Conservation (phyloP, 2,888 invertebrate genomes). For the Anthoptus insignis region DNA sequence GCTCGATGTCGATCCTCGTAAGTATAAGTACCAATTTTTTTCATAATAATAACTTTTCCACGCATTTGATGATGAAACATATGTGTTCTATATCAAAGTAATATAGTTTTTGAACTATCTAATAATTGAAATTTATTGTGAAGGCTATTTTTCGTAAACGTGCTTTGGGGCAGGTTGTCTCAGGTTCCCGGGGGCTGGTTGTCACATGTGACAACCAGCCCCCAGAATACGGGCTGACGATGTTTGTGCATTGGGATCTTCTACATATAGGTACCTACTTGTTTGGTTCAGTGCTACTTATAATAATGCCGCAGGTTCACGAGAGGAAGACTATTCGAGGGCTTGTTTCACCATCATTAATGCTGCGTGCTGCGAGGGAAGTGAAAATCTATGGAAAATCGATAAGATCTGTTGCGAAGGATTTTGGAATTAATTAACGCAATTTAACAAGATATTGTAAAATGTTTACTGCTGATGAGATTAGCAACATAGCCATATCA, state of each 20-base stretch:
- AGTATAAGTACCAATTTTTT: constrained; percentile 8
- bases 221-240: background rate
- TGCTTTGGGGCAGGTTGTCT: constrained; percentile 34
- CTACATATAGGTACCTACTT: background rate
- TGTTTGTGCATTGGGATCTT: background rate
- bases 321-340: background rate
- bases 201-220: constrained; percentile 36
- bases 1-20: constrained; percentile 9
- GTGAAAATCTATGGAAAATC: background rate
- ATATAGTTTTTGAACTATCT: constrained; percentile 9
- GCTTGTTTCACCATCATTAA: background rate
- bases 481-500: background rate
- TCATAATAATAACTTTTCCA: constrained; percentile 8
- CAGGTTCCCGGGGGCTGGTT: constrained; percentile 37
- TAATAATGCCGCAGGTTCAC: background rate
- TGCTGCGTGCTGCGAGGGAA: background rate
- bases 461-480: constrained; percentile 22
- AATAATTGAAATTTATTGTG: constrained; percentile 17
- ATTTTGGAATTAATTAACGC: constrained; percentile 41
- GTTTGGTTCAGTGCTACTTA: background rate
- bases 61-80: constrained; percentile 7
- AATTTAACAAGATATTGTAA: constrained; percentile 45
- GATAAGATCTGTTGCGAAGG: constrained; percentile 36
- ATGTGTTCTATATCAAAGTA: constrained; percentile 3
- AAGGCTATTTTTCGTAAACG: constrained; percentile 18